Base-by-base conservation (phyloP, 2,113 vertebrate genomes). In the Bubo scandiacus region DNA sequence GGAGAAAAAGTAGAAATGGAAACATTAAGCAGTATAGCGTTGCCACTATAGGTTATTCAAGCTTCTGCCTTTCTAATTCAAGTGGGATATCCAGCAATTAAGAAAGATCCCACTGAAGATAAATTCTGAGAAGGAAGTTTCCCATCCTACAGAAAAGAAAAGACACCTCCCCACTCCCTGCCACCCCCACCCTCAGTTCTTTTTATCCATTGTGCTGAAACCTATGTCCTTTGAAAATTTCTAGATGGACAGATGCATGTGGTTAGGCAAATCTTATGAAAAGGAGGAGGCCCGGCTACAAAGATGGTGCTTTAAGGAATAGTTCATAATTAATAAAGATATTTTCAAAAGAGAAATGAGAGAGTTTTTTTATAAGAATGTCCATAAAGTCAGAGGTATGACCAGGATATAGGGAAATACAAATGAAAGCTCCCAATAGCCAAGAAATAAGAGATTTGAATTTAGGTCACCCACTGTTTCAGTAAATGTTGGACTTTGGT, bases 141-240 rank as follows among this genome's bases (percentile, higher is more conserved):
- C 36, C 9, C 4, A 22, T 66, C 30, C 12, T 49, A 40, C 3
- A 36, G 49, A 49, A 92, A 80, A 26, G 1, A 23, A 52, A 55
- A 62, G 81, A 27, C 4, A 30, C 13, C 15, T n/a, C 12, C 14
- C 26, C 5, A 21, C 45, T 47, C 22, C 23, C 3, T 2, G 4
- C 7, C 49, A 54, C 14, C 15, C 12, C 11, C 9, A 32, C 7
- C 3, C 4, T 4, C 0, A 2, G 3, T 49, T 90, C 17, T 72
- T 55, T 38, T 88, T 59, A 40, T 78, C 29, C 29, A 16, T 16
- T 77, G 14, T 78, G 22, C 29, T 78, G 55, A 79, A 92, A 85
- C 4, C 4, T 66, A 42, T 20, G 47, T 57, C 15, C 12, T 85
- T 88, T 4, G 2, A 61, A 89, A 88, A 5, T 45, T 42, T 80